phyloP scores from a whole-genome alignment of 2,113 vertebrate genomes.

The Psittacula cyanocephala region DNA sequence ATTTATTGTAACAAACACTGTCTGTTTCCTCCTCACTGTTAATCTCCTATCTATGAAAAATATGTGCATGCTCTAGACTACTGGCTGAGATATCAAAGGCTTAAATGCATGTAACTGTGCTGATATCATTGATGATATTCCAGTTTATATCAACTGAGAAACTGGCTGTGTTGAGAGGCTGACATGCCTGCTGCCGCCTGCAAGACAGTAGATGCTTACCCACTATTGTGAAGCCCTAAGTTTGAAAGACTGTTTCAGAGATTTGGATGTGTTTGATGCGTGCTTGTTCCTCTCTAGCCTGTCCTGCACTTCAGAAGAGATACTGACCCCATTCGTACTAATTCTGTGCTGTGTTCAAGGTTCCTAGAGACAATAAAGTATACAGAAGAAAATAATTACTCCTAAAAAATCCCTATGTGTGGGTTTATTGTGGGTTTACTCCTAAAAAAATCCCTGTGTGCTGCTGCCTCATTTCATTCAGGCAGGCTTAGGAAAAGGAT shows the following conservation, averaged over 20 bases:
- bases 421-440: background rate
- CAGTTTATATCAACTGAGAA: background rate
- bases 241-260: background rate
- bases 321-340: background rate
- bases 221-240: accelerated
- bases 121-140: background rate
- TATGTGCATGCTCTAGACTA: accelerated
- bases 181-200: background rate
- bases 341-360: background rate
- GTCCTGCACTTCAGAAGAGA: background rate
- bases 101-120: accelerated
- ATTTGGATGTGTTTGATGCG: background rate
- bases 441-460: background rate
- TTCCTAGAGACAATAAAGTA: background rate
- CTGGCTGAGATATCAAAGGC: background rate
- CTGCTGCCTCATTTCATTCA: background rate
- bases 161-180: background rate
- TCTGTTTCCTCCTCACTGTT: background rate
- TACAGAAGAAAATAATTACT: background rate
- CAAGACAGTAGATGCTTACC: background rate
- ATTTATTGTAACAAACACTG: background rate
- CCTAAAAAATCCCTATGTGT: background rate
- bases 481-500: background rate
- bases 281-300: background rate
- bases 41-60: background rate